Conservation (phyloP, 2,888 invertebrate species). For the Clusia tigrina region DNA sequence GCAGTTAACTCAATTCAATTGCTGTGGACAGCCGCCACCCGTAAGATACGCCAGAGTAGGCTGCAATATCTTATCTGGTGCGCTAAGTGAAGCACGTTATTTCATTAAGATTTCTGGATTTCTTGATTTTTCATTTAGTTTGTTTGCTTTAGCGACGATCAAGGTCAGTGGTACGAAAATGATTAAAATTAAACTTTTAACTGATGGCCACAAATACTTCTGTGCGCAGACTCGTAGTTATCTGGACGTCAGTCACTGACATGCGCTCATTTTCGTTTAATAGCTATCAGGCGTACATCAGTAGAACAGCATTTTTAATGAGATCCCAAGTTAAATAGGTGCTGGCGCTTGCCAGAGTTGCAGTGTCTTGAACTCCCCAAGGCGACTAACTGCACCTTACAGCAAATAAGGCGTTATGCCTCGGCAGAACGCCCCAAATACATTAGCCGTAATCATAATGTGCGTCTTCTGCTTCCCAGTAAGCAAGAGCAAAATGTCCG, state of each 20-base stretch:
- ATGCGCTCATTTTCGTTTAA: background rate
- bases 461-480: background rate
- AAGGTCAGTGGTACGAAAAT: background rate
- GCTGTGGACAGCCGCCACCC: background rate
- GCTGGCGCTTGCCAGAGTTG: background rate
- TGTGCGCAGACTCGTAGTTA: background rate
- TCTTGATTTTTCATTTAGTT: background rate
- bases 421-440: background rate
- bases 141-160: conserved; percentile 7
- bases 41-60: no score
- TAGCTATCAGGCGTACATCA: background rate
- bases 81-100: background rate
- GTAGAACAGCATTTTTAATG: background rate
- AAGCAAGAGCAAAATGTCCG: background rate
- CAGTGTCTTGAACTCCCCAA: background rate
- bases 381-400: background rate
- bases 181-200: background rate
- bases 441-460: conserved; percentile 6
- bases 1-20: background rate
- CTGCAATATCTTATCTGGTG: background rate
- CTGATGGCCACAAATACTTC: background rate
- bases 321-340: background rate
- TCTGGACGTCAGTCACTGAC: background rate
- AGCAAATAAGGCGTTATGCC: background rate
- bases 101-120: background rate